A percentile compares a stretch with the other conserved stretches of the same genome.
Conservation (phyloP, 2,113 vertebrate genomes). For the Eurystomus gularis region DNA sequence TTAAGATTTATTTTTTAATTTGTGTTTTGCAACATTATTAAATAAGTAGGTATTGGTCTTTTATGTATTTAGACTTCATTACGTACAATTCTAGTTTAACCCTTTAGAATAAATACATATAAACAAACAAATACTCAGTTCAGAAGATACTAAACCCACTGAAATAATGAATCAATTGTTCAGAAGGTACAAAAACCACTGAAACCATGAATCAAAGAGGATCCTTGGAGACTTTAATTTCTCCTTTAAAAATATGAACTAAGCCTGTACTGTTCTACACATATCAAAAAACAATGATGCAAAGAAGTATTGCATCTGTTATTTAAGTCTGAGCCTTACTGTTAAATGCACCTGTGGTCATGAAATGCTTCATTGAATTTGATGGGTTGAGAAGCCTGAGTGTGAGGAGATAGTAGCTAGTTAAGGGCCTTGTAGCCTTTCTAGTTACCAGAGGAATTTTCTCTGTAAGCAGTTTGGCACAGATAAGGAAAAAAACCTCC, state of each 20-base stretch:
- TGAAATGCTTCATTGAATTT: background rate
- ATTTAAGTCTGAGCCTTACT: background rate
- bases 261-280: background rate
- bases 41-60: background rate
- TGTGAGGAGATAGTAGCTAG: background rate
- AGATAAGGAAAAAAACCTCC: slow-evolving; percentile 11
- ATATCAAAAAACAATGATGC: background rate
- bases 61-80: background rate
- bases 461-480: slow-evolving; percentile 17
- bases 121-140: background rate
- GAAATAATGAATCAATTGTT: background rate
- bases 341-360: background rate
- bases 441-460: slow-evolving; percentile 22
- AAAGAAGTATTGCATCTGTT: background rate
- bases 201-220: background rate
- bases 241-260: background rate
- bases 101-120: background rate
- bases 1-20: background rate
- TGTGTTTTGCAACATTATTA: background rate
- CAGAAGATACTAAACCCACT: background rate
- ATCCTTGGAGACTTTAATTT: background rate
- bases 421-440: background rate
- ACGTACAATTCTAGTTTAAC: background rate
- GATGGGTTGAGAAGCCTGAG: background rate
- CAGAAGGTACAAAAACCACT: background rate